Conservation (phyloP, 2,113 vertebrate species). For the Hyla sarda region DNA sequence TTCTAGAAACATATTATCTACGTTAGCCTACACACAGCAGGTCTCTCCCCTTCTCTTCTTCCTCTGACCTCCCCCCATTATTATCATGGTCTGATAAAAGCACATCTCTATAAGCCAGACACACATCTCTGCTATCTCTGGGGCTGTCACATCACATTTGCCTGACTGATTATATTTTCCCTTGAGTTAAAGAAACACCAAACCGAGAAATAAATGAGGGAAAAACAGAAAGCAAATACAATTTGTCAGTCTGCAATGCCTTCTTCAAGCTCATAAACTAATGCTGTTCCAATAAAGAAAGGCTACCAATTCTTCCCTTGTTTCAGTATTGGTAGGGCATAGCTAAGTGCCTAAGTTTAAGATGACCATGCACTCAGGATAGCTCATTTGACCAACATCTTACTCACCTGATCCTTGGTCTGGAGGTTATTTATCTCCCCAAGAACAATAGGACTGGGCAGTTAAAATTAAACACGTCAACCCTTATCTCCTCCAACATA, state of each 20-base stretch:
- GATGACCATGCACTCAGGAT: too few relatives aligned
- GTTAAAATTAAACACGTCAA: too few relatives aligned
- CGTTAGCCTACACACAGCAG: neutral
- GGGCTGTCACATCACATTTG: neutral
- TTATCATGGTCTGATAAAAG: neutral
- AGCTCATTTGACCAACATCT: too few relatives aligned
- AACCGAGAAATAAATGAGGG: neutral
- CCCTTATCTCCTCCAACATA: too few relatives aligned
- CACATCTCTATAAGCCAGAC: neutral
- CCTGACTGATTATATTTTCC: neutral
- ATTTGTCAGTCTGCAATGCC: neutral
- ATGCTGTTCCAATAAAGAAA: neutral
- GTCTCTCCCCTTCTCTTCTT: neutral
- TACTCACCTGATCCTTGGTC: too few relatives aligned
- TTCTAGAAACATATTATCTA: neutral
- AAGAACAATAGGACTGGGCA: too few relatives aligned
- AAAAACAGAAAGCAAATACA: neutral
- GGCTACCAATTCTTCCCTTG: too few relatives aligned
- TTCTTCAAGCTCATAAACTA: neutral
- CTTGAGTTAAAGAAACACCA: neutral
- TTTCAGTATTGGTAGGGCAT: too few relatives aligned
- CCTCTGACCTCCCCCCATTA: neutral
- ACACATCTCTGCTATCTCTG: neutral
- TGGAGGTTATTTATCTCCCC: too few relatives aligned
- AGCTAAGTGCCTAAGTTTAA: too few relatives aligned